phyloP scores from a whole-genome alignment of 2,888 invertebrate genomes.

The Psylliodes chrysocephalus region DNA sequence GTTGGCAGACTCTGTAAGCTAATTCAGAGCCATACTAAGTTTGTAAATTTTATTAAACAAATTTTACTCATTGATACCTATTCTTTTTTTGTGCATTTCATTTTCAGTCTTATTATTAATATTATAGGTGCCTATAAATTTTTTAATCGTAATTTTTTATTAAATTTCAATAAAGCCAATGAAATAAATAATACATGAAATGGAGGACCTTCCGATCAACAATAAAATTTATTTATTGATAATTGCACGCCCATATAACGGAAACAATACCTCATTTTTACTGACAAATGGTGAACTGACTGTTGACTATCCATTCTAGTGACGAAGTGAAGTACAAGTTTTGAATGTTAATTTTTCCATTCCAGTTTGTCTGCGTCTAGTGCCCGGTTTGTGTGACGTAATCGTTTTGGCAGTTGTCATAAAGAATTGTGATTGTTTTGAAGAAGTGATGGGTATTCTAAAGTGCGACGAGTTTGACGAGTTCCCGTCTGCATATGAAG shows the following conservation, averaged over 20 bases:
- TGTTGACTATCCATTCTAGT: neutral
- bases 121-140: no score
- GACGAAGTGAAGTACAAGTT: constrained; percentile 7
- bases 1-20: no score
- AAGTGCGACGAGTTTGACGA: no score
- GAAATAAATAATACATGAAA: constrained; percentile 12
- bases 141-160: no score
- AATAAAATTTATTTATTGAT: constrained; percentile 23
- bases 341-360: constrained; percentile 8
- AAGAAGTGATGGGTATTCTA: no score
- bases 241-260: constrained; percentile 21
- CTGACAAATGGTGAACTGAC: constrained; percentile 7
- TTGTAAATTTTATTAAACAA: no score
- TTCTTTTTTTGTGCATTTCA: no score
- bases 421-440: no score
- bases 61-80: no score
- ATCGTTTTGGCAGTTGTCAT: neutral
- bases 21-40: no score
- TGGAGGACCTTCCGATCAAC: constrained; percentile 7
- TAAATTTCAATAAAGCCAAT: constrained; percentile 12
- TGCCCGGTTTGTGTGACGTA: neutral
- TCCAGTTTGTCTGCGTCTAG: neutral
- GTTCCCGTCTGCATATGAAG: no score
- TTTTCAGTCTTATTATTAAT: no score
- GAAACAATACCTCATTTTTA: constrained; percentile 33